Percentiles rank a stretch among this genome's conserved stretches.
phyloP scores from a whole-genome alignment of 2,888 invertebrate genomes.

The Anthoptus insignis region DNA sequence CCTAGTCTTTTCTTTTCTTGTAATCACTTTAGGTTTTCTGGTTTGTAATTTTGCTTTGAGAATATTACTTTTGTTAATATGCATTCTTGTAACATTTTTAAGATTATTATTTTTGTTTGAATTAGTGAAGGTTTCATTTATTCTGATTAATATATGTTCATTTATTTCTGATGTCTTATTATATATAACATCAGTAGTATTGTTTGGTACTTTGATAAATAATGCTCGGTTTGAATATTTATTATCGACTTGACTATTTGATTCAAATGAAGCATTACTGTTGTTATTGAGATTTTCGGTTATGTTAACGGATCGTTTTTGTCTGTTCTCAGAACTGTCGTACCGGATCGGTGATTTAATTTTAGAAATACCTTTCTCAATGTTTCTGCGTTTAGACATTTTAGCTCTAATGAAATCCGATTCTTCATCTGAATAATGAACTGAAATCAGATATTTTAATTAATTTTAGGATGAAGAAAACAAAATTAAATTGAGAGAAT shows the following conservation, averaged over 20 bases:
- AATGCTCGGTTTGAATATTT: not conserved
- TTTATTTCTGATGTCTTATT: not conserved
- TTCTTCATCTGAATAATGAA: slow-evolving; percentile 44
- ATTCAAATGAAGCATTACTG: slow-evolving; percentile 40
- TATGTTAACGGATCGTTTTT: slow-evolving; percentile 59
- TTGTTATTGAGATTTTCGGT: slow-evolving; percentile 50
- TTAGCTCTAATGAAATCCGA: slow-evolving; percentile 29
- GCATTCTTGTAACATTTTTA: slow-evolving; percentile 10
- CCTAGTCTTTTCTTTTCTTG: slow-evolving; percentile 30
- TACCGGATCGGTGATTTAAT: slow-evolving; percentile 44
- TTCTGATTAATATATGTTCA: not conserved
- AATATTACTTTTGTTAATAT: not conserved
- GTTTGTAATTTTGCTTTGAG: not conserved
- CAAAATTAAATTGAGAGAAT: too few relatives aligned
- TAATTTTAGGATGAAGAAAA: too few relatives aligned
- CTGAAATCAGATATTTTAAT: slow-evolving; percentile 20
- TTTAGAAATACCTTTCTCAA: slow-evolving; percentile 39
- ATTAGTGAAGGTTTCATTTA: not conserved
- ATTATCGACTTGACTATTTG: slow-evolving; percentile 46
- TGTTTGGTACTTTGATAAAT: not conserved
- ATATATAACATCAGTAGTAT: not conserved
- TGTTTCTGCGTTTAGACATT: slow-evolving; percentile 29
- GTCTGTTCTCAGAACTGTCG: slow-evolving; percentile 50
- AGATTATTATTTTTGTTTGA: not conserved
- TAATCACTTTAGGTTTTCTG: not conserved